Evolutionary conservation across 1,140 invertebrate genomes (phyloP).

Genomic region (Drosophila micromelanica): DNA sequence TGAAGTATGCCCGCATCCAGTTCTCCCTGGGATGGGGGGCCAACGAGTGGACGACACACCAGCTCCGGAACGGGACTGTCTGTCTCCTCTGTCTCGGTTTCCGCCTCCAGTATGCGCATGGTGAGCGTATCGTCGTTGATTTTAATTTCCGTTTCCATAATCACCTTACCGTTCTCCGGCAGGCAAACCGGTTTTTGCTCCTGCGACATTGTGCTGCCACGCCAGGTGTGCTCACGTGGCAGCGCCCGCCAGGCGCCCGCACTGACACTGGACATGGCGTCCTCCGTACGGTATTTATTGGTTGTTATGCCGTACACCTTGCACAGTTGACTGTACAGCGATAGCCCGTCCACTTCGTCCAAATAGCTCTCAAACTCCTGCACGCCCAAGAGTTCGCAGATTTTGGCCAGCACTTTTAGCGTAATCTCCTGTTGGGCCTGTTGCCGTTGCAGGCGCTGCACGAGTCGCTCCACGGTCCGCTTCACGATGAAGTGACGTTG

Average conservation of each 20-base stretch:
- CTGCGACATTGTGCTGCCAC: constrained; percentile 19
- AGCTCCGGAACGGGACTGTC: constrained; percentile 77
- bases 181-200: constrained; percentile 5
- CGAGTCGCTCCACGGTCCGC: constrained; percentile 86
- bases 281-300: constrained; percentile 45
- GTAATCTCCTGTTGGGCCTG: constrained; percentile 89
- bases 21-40: constrained; percentile 43
- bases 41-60: constrained; percentile 54
- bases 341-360: constrained; percentile 84
- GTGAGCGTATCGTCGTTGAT: constrained; percentile 91
- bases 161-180: constrained; percentile 86
- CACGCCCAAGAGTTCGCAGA: constrained; percentile 87
- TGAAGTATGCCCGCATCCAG: constrained; percentile 85
- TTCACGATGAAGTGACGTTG: constrained; percentile 82
- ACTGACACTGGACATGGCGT: constrained; percentile 11
- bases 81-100: constrained; percentile 65
- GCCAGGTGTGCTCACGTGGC: constrained; percentile 64
- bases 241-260: constrained; percentile 64
- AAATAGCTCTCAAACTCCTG: constrained; percentile 87
- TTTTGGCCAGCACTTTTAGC: constrained; percentile 88
- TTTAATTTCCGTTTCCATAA: constrained; percentile 92
- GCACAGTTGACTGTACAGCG: constrained; percentile 88
- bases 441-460: constrained; percentile 87
- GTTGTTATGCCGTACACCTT: constrained; percentile 86
- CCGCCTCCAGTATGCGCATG: constrained; percentile 91